Evolutionary conservation across 2,888 invertebrate species (phyloP).

Genomic region (Lasioglossum calceatum): DNA sequence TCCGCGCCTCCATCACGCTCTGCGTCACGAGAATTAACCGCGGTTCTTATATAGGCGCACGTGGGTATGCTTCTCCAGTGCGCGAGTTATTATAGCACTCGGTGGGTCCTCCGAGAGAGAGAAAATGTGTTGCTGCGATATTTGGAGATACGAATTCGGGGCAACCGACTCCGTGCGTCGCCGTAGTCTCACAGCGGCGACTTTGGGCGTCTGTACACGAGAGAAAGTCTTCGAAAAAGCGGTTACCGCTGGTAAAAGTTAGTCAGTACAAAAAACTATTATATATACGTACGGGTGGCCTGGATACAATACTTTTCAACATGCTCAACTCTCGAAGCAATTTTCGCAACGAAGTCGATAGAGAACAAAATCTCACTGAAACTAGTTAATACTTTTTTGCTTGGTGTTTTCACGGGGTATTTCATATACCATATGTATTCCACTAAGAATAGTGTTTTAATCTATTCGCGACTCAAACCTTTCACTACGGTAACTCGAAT

Average conservation of each 20-base stretch:
- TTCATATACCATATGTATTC: too few relatives aligned
- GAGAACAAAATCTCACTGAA: neutral
- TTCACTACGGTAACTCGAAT: neutral
- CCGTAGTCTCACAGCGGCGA: neutral
- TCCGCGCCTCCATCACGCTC: conserved; percentile 8
- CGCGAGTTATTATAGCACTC: neutral
- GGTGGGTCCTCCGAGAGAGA: neutral
- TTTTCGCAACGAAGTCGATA: neutral
- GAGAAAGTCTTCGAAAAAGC: conserved; percentile 4
- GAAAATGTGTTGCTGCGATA: neutral
- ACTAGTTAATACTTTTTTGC: neutral
- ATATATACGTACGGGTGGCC: neutral
- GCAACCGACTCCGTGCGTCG: neutral
- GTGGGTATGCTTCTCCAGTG: neutral
- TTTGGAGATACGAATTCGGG: conserved; percentile 13
- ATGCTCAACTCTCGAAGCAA: neutral
- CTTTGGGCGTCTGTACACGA: neutral
- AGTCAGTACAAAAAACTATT: neutral
- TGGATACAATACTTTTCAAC: neutral
- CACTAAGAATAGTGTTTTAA: too few relatives aligned
- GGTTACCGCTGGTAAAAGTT: neutral
- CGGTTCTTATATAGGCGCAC: neutral
- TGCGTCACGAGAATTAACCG: conserved; percentile 14
- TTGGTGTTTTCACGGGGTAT: neutral
- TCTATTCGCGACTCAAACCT: neutral